Evolutionary conservation across 2,113 vertebrate genomes (phyloP).

Genomic region (Prionailurus viverrinus): DNA sequence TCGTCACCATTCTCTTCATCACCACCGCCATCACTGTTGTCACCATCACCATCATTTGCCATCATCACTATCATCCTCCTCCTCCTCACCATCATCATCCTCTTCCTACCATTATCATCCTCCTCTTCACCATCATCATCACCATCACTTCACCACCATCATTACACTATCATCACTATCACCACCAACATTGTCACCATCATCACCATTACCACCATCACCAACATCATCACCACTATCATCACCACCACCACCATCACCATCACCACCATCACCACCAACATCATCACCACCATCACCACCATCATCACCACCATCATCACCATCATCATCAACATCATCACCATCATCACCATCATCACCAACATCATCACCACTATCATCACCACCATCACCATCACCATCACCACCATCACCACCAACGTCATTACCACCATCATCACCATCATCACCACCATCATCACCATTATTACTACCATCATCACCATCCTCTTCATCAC

Average conservation of each 20-base stretch:
- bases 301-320: fast-evolving
- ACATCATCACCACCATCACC: fast-evolving
- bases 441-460: too few species aligned
- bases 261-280: fast-evolving
- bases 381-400: neutral
- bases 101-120: too few species aligned
- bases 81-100: neutral
- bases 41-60: too few species aligned
- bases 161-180: neutral
- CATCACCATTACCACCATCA: too few species aligned
- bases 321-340: fast-evolving
- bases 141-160: fast-evolving
- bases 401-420: too few species aligned
- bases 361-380: fast-evolving
- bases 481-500: too few species aligned
- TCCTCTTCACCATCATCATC: too few species aligned
- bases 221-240: fast-evolving
- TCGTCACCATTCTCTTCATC: fast-evolving
- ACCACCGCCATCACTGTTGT: neutral
- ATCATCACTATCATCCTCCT: neutral
- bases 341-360: fast-evolving
- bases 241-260: fast-evolving
- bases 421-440: too few species aligned
- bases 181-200: fast-evolving
- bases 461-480: too few species aligned